Conservation (phyloP, 2,797 vertebrate species). For the Cephalopachus bancanus region DNA sequence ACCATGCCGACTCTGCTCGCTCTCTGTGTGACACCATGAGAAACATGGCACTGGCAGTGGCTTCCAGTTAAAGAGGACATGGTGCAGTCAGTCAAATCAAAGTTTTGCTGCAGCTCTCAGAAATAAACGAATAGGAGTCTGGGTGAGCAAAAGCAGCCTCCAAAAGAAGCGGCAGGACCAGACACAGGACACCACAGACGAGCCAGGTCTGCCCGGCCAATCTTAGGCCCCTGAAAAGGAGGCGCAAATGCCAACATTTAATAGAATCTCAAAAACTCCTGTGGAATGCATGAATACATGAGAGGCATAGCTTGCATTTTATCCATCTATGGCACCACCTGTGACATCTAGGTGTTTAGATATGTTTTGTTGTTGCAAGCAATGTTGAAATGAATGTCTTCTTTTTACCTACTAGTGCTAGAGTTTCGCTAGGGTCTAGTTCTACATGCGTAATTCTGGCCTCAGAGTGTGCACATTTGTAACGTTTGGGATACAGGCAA, state of each 20-base stretch:
- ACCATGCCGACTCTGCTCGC: neutral
- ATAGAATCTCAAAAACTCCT: neutral
- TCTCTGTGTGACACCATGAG: neutral
- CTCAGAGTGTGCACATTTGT: too few relatives aligned
- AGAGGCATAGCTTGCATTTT: neutral
- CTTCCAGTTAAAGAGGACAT: neutral
- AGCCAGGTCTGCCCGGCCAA: neutral
- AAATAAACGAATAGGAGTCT: neutral
- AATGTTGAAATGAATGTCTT: neutral
- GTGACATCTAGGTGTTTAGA: neutral
- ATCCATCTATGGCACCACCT: neutral
- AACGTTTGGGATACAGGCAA: too few relatives aligned
- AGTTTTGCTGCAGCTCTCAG: neutral
- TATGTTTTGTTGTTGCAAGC: neutral
- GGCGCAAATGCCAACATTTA: neutral
- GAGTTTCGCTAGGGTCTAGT: neutral
- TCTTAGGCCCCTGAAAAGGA: neutral
- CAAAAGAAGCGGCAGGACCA: neutral
- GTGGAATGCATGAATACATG: neutral
- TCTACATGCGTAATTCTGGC: neutral
- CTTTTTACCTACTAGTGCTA: neutral
- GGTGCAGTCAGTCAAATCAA: neutral
- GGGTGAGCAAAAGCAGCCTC: neutral
- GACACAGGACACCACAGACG: rapidly evolving
- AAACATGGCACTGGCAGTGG: neutral